Evolutionary conservation across 2,888 invertebrate species (phyloP).

Genomic region (Axea sp.): DNA sequence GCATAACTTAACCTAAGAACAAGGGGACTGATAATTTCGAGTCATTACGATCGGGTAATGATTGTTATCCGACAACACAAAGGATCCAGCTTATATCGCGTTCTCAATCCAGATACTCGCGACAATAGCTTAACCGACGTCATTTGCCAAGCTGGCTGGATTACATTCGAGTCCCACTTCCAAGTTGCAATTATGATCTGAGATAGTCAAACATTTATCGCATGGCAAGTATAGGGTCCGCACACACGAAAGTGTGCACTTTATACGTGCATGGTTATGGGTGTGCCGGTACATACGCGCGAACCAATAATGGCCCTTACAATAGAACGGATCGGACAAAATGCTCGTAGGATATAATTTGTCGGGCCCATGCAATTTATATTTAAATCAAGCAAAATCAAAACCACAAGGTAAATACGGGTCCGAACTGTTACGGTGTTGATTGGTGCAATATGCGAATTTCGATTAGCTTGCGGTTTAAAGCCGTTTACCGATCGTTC

Average conservation of each 20-base stretch:
- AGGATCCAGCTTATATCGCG: constrained; percentile 67
- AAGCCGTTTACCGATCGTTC: constrained; percentile 62
- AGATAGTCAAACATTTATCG: constrained; percentile 63
- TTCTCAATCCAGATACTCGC: constrained; percentile 64
- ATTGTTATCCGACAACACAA: constrained; percentile 73
- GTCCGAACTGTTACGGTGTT: constrained; percentile 63
- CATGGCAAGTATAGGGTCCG: constrained; percentile 46
- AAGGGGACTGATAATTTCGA: constrained; percentile 73
- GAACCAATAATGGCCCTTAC: constrained; percentile 47
- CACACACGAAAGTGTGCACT: constrained; percentile 30
- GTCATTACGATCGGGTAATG: constrained; percentile 74
- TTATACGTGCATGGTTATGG: constrained; percentile 17
- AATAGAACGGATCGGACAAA: constrained; percentile 47
- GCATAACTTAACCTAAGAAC: constrained; percentile 55
- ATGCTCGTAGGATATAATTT: constrained; percentile 62
- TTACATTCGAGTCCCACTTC: constrained; percentile 55
- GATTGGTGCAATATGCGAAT: constrained; percentile 62
- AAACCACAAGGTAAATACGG: constrained; percentile 78
- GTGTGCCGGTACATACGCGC: constrained; percentile 24
- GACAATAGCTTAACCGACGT: constrained; percentile 61
- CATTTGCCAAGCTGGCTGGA: constrained; percentile 56
- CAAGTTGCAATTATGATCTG: constrained; percentile 59
- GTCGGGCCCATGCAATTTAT: constrained; percentile 73
- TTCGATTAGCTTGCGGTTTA: constrained; percentile 73
- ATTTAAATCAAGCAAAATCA: constrained; percentile 77